phyloP scores from a whole-genome alignment of 2,797 vertebrate species.

The Diglossa cyanea region DNA sequence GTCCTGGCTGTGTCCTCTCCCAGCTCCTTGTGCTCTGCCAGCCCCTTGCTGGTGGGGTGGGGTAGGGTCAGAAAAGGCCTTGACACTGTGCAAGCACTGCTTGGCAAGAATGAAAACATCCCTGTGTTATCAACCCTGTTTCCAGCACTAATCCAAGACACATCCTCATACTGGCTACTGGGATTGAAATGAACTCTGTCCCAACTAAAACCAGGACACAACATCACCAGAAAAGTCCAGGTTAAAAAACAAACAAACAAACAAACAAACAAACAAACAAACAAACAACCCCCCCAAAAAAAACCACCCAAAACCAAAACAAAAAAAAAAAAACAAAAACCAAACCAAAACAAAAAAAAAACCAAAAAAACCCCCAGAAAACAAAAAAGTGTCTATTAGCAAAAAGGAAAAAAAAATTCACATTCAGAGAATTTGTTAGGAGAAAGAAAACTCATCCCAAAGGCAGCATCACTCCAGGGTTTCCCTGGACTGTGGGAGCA shows the following conservation, averaged over 20 bases:
- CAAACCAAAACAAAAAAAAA: not conserved
- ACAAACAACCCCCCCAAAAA: not conserved
- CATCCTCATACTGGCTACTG: not conserved
- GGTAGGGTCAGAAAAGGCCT: not conserved
- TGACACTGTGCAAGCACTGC: not conserved
- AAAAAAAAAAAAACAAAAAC: not conserved
- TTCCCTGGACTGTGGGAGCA: not conserved
- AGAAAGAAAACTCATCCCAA: not conserved
- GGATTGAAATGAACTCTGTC: not conserved
- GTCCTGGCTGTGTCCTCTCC: not conserved
- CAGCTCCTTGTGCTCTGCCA: not conserved
- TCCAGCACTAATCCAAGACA: not conserved
- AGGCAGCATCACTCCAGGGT: not conserved
- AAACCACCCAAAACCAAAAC: not conserved
- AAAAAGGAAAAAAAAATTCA: not conserved
- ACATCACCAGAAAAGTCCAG: not conserved
- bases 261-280: too few species aligned
- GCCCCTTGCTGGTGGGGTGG: accelerated
- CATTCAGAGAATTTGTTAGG: not conserved
- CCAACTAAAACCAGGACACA: not conserved
- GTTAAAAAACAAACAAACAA: not conserved
- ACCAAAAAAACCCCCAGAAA: not conserved
- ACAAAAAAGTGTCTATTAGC: not conserved
- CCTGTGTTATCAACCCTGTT: not conserved
- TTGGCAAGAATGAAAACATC: not conserved